Base-by-base conservation (phyloP, 2,113 vertebrate species). In the Oryzias woworae region DNA sequence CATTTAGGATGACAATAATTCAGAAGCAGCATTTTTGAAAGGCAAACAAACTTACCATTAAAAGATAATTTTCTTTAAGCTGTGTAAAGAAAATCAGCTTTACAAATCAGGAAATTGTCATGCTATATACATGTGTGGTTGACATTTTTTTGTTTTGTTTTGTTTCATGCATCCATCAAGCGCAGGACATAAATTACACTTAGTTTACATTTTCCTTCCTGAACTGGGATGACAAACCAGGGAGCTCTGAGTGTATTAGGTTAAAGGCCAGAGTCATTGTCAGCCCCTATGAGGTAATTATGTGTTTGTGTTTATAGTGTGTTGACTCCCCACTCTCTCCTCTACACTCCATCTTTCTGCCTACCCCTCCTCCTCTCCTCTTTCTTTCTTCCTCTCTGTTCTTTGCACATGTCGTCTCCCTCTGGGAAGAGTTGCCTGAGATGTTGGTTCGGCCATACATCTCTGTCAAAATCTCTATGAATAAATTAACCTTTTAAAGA, bases 401-500 rank as follows among this genome's bases (percentile, higher is more conserved):
- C 91, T 90, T 83, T 75, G 86, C 78, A 71, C 80, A 63, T 79
- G 90, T 89, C 77, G 73, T 85, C 88, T 93, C 95, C 95, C 93
- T 89, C 93, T 93, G 92, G 95, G 94, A 93, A 93, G 93, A 92
- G 92, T 93, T 94, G 95, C 93, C 92, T 83, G 69, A 90, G 92
- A 93, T 91, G 93, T 79, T 75, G 89, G 85, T 90, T 79, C 36
- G 73, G 91, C 95, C 94, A 97, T 98, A 98, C 95, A 96, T 99
- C 96, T 99, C 95, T 98, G 97, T 98, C 97, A 98, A 94, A 96
- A 97, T 94, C 95, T 97, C 96, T 96, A 98, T 98, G 97, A 99
- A 99, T 99, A 98, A 98, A 99, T 99, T 99, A 98, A 98, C 96
- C 96, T 99, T 98, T 93, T 95, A 97, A 97, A 99, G 97, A 99